Evolutionary conservation across 2,113 vertebrate genomes (phyloP).

Genomic region (Dissostichus mawsoni): DNA sequence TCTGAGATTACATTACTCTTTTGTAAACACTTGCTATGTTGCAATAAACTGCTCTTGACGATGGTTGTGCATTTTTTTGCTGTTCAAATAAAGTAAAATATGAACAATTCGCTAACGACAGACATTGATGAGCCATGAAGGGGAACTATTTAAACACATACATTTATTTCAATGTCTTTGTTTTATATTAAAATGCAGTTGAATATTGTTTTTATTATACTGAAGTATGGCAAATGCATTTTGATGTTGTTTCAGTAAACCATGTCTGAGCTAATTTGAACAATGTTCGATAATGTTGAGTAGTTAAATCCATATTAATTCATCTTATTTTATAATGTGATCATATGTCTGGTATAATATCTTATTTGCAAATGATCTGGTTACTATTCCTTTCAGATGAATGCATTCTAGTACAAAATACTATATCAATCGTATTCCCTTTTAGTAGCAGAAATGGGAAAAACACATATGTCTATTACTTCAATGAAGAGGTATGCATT

Average conservation of each 20-base stretch:
- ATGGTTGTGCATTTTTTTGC: conserved; percentile 67
- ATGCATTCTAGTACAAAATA: background rate
- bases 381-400: background rate
- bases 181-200: background rate
- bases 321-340: too few species aligned
- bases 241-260: background rate
- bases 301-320: background rate
- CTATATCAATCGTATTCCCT: background rate
- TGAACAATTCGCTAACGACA: background rate
- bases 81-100: background rate
- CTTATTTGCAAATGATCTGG: background rate
- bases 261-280: background rate
- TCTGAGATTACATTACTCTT: conserved; percentile 64
- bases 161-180: too few species aligned
- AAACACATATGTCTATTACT: background rate
- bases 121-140: background rate
- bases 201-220: too few species aligned
- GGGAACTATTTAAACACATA: background rate
- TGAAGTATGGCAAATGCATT: background rate
- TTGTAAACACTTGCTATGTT: conserved; percentile 74
- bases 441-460: background rate
- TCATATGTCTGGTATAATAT: background rate
- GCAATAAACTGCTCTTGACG: conserved; percentile 73
- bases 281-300: background rate
- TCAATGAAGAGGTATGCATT: conserved; percentile 7